Evolutionary conservation across 2,113 vertebrate species (phyloP).

Genomic region (Actinemys pallida): DNA sequence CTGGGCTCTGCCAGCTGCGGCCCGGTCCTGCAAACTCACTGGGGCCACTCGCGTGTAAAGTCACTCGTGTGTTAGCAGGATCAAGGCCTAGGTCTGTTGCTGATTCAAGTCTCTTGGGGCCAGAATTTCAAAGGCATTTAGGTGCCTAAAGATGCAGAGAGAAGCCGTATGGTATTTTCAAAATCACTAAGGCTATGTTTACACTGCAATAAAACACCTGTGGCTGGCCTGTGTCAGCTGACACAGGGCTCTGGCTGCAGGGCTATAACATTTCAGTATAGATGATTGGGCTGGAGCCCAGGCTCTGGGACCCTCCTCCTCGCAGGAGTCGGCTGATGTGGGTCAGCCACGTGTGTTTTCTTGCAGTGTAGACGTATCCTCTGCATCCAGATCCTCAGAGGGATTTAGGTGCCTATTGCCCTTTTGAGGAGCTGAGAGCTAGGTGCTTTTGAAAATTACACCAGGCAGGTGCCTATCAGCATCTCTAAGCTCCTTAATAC

Average conservation of each 20-base stretch:
- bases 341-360: no score
- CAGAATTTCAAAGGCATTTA: neutral
- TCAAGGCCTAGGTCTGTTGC: neutral
- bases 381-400: neutral
- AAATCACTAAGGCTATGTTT: neutral
- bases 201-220: neutral
- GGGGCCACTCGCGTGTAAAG: neutral
- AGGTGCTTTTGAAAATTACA: neutral
- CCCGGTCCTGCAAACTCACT: neutral
- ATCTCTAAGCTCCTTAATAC: neutral
- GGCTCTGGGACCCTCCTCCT: neutral
- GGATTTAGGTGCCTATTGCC: neutral
- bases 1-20: neutral
- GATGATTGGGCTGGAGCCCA: neutral
- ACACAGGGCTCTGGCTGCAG: no score
- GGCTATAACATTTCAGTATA: no score
- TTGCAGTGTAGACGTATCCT: neutral
- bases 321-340: no score
- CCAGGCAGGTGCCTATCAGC: neutral
- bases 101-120: neutral
- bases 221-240: neutral
- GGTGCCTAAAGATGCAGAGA: neutral
- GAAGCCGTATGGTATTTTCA: neutral
- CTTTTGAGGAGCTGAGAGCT: neutral
- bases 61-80: neutral